These are phyloP conservation scores for Uloborus diversus DNA, from an alignment of 1,140 invertebrate genomes.

Conservation along the genomic window DNA sequence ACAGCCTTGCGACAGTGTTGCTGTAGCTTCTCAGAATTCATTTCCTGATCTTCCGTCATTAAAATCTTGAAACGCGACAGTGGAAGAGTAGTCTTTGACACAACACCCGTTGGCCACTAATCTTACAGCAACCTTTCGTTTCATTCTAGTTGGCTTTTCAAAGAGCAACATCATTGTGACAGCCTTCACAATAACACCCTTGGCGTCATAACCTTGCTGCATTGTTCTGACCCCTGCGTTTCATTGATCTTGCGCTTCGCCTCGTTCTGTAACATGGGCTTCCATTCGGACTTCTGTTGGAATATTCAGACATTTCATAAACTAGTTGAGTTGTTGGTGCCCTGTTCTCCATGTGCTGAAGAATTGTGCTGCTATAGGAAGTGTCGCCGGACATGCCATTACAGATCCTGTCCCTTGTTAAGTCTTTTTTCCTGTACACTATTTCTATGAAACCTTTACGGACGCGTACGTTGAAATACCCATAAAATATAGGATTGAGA, in stretches of 20 bases:
- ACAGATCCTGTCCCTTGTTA: slow-evolving; percentile 30
- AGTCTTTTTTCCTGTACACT: slow-evolving; percentile 48
- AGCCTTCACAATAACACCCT: slow-evolving; percentile 14
- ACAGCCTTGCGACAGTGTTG: no score
- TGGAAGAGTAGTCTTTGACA: no score
- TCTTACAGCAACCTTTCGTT: background rate
- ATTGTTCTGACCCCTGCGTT: background rate
- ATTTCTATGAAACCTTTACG: slow-evolving; percentile 56
- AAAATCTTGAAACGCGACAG: no score
- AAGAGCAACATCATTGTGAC: slow-evolving; percentile 14
- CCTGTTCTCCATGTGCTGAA: slow-evolving; percentile 1
- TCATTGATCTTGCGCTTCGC: slow-evolving; percentile 18
- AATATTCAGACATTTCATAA: slow-evolving; percentile 35
- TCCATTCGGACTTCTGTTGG: background rate
- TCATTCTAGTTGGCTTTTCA: background rate
- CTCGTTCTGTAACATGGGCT: slow-evolving; percentile 22
- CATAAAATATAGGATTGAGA: slow-evolving; percentile 67
- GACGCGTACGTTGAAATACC: slow-evolving; percentile 66
- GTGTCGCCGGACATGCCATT: slow-evolving; percentile 39
- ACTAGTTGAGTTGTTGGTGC: slow-evolving; percentile 16
- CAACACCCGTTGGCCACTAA: no score
- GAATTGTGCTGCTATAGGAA: slow-evolving; percentile 47
- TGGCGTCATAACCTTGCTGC: slow-evolving; percentile 40
- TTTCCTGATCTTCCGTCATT: no score
- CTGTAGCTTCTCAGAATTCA: no score